Evolutionary conservation across 2,113 vertebrate genomes (phyloP).

Genomic region (Ochotona princeps): DNA sequence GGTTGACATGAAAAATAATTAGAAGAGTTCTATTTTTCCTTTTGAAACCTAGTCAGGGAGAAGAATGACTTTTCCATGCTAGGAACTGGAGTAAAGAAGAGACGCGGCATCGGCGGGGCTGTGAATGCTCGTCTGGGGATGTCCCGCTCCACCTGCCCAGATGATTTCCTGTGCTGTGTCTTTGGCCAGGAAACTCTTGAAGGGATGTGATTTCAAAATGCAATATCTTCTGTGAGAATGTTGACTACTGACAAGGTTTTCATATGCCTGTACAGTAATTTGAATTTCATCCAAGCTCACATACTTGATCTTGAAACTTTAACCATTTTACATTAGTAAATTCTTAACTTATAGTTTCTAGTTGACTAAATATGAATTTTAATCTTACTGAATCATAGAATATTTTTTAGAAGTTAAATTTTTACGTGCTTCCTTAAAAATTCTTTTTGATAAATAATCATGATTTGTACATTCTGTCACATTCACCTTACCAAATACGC

Average conservation of each 20-base stretch:
- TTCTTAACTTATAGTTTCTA: constrained; percentile 4
- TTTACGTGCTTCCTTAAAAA: background rate
- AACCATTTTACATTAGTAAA: constrained; percentile 17
- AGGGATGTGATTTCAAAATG: constrained; percentile 66
- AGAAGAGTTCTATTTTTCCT: constrained; percentile 76
- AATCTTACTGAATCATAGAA: background rate
- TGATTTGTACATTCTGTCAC: background rate
- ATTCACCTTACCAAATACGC: background rate
- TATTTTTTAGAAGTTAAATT: background rate
- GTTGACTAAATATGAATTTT: background rate
- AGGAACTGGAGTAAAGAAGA: constrained; percentile 75
- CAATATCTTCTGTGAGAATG: constrained; percentile 48
- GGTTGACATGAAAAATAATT: constrained; percentile 76
- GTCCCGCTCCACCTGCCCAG: constrained; percentile 54
- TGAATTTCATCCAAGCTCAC: background rate
- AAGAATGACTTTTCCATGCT: constrained; percentile 84
- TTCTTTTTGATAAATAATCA: constrained; percentile 27
- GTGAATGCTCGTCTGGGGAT: constrained; percentile 80
- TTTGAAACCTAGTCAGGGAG: constrained; percentile 80
- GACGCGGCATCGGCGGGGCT: constrained; percentile 73
- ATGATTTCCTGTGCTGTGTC: constrained; percentile 75
- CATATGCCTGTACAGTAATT: background rate
- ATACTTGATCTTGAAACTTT: background rate
- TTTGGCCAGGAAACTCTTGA: constrained; percentile 68
- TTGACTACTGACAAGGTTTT: constrained; percentile 49